A percentile compares a stretch with the other conserved stretches of the same genome.
These are phyloP conservation scores for Meteorus sp. DNA, from an alignment of 1,140 invertebrate genomes.

Conservation along the genomic window DNA sequence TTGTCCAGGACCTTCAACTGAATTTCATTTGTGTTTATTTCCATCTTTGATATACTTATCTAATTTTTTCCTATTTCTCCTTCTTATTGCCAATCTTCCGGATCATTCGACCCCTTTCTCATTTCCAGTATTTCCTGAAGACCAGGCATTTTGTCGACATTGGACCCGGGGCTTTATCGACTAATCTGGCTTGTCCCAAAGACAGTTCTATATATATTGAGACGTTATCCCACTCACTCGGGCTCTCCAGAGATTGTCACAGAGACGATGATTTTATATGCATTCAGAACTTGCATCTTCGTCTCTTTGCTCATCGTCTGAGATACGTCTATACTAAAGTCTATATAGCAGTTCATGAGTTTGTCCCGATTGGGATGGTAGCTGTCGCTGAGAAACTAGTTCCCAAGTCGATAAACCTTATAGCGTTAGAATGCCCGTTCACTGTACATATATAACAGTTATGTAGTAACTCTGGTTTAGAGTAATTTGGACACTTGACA, in stretches of 20 bases:
- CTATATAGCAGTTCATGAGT: background rate
- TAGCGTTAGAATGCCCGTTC: constrained; percentile 20
- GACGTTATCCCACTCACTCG: background rate
- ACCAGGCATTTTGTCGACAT: background rate
- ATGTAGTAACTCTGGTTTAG: background rate
- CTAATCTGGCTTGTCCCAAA: constrained; percentile 40
- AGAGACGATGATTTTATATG: constrained; percentile 27
- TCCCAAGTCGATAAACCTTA: constrained; percentile 30
- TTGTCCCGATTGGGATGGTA: constrained; percentile 7
- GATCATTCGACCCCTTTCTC: background rate
- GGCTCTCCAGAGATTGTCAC: constrained; percentile 18
- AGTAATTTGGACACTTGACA: too few species aligned
- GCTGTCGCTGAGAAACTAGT: constrained; percentile 26
- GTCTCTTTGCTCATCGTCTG: background rate
- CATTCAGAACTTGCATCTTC: background rate
- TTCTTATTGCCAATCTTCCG: background rate
- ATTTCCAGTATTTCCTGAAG: background rate
- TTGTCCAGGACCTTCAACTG: too few species aligned
- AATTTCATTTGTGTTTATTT: too few species aligned
- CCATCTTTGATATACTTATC: too few species aligned
- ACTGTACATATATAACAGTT: too few species aligned
- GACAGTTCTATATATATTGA: constrained; percentile 24
- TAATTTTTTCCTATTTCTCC: background rate
- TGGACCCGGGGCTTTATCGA: constrained; percentile 40
- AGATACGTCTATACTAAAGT: background rate